Base-by-base conservation (phyloP, 2,113 vertebrate genomes). In the Aptenodytes patagonicus region DNA sequence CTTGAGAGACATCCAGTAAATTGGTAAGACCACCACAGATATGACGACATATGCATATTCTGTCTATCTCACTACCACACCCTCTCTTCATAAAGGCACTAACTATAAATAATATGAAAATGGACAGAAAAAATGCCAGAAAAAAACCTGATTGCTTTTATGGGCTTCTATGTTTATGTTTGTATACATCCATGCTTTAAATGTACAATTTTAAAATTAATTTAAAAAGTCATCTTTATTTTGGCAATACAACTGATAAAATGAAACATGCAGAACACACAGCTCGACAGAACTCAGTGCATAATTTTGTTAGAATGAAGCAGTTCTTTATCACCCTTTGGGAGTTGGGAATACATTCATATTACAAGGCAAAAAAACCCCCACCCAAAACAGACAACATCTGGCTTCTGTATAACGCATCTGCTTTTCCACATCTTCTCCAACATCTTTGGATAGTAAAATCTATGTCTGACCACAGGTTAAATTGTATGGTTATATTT, bases 261-360 rank as follows among this genome's bases (percentile, higher is more conserved):
- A 97, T 96, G 97, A 87, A 89, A 97, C 97, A 98, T 98, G 97
- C 97, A 97, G 90, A 96, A 95, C 92, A 94, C 85, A 85, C 62
- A 88, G 75, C 65, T 91, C 2, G 65, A 95, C 81, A 92, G 93
- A 95, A 95, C 88, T 98, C 97, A 98, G 97, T 98, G 97, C 97
- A 97, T 97, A 79, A 96, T 96, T 97, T 95, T 91, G 58, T 96
- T 96, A 95, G 95, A 96, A 95, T 64, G 79, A 97, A 97, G 95
- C 85, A 90, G 96, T 95, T 97, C 83, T 96, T 96, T 54, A 80
- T 87, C 71, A 87, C 34, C 64, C 83, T 81, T 86, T 47, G 83
- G 73, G 91, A 94, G 69, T 7, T 57, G 95, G 85, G 78, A 96
- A 95, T 97, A 98, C 96, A 98, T 98, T 98, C 96, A 90, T 94